A percentile compares a stretch with the other conserved stretches of the same genome.
These are phyloP conservation scores for Belgica antarctica DNA, from an alignment of 2,888 invertebrate species.

Conservation along the genomic window DNA sequence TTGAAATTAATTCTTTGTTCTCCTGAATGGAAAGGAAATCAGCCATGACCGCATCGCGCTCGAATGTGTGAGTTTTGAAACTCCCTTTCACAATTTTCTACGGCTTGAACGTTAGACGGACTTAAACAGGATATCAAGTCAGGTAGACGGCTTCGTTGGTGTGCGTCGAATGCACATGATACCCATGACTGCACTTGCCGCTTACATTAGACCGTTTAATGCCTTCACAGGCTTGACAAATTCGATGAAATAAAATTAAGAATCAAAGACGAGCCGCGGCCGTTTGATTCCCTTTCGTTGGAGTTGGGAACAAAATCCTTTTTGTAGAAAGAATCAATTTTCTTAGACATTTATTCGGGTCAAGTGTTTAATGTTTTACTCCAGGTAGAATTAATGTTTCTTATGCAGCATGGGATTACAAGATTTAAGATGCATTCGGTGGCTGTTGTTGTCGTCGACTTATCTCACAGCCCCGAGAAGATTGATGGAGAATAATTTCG, in stretches of 20 bases:
- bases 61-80: neutral
- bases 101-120: neutral
- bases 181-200: slow-evolving; percentile 3
- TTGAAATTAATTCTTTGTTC: slow-evolving; percentile 42
- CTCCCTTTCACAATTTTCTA: slow-evolving; percentile 4
- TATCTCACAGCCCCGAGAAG: too few species aligned
- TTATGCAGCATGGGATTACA: neutral
- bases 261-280: slow-evolving; percentile 20
- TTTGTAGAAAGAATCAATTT: slow-evolving; percentile 5
- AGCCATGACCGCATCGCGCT: slow-evolving; percentile 31
- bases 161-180: slow-evolving; percentile 1
- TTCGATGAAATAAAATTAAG: slow-evolving; percentile 14
- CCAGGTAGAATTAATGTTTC: slow-evolving; percentile 8
- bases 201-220: neutral
- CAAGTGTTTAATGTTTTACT: neutral
- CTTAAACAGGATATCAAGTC: slow-evolving; percentile 32
- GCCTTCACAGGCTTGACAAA: slow-evolving; percentile 35
- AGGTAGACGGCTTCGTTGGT: slow-evolving; percentile 22
- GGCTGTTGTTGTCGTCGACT: slow-evolving; percentile 26
- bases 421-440: neutral
- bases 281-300: neutral
- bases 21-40: slow-evolving; percentile 40
- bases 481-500: slow-evolving; percentile 24
- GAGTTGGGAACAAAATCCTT: neutral
- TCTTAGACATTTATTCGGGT: slow-evolving; percentile 8